Percentiles rank a stretch among this genome's conserved stretches.
Conservation (phyloP, 2,888 invertebrate species). For the Drosophila conformis region DNA sequence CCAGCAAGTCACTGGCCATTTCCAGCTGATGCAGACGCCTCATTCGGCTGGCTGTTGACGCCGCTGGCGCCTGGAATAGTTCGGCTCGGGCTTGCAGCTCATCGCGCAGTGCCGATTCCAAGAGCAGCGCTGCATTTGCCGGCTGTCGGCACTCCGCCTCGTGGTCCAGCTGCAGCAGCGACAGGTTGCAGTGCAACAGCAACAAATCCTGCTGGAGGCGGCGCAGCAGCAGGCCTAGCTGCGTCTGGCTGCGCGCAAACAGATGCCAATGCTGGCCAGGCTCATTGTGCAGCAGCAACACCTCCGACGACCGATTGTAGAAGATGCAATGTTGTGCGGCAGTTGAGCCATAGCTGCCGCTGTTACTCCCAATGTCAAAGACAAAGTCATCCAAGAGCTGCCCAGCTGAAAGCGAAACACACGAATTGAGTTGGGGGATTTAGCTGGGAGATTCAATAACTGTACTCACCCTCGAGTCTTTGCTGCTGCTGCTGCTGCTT, state of each 20-base stretch:
- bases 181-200: constrained; percentile 67
- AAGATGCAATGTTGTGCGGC: constrained; percentile 50
- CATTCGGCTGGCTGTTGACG: background rate
- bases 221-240: constrained; percentile 61
- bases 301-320: constrained; percentile 61
- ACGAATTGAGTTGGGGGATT: background rate
- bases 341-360: background rate
- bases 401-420: background rate
- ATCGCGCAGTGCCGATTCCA: constrained; percentile 73
- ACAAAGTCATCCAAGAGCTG: constrained; percentile 45
- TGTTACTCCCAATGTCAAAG: constrained; percentile 4
- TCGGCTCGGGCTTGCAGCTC: constrained; percentile 59
- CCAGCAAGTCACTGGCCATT: constrained; percentile 59
- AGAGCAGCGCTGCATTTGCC: constrained; percentile 34
- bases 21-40: constrained; percentile 50
- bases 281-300: constrained; percentile 64
- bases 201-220: constrained; percentile 67
- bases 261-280: constrained; percentile 60
- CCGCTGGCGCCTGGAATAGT: constrained; percentile 16
- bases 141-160: constrained; percentile 12
- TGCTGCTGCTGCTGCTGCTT: background rate
- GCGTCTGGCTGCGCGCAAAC: constrained; percentile 64
- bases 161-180: constrained; percentile 37
- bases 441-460: background rate
- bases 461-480: constrained; percentile 4